Conservation (phyloP, 2,888 invertebrate species). For the Parelbella ahira region DNA sequence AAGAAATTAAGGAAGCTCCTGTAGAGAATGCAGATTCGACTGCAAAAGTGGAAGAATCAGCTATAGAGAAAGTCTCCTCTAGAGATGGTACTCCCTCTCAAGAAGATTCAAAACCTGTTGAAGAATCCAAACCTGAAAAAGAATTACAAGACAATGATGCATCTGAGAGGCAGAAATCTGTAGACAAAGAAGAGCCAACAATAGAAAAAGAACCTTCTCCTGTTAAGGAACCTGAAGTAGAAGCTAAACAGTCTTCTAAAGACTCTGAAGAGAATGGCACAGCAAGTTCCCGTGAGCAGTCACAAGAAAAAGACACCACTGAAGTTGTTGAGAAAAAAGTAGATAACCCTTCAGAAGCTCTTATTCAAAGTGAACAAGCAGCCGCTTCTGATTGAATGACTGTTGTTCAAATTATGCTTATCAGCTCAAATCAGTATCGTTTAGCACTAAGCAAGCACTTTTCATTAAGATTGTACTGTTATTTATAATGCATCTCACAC, state of each 20-base stretch:
- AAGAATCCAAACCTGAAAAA: slow-evolving; percentile 35
- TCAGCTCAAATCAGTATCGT: slow-evolving; percentile 70
- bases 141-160: slow-evolving; percentile 39
- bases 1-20: slow-evolving; percentile 30
- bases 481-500: slow-evolving; percentile 62
- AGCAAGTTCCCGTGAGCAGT: slow-evolving; percentile 65
- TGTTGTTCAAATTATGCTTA: slow-evolving; percentile 49
- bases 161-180: slow-evolving; percentile 47
- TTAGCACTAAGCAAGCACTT: slow-evolving; percentile 73
- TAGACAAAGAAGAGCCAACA: slow-evolving; percentile 39
- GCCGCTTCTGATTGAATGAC: slow-evolving; percentile 60
- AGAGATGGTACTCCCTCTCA: slow-evolving; percentile 39
- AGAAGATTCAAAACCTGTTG: slow-evolving; percentile 31
- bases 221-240: slow-evolving; percentile 43
- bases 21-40: slow-evolving; percentile 42
- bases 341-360: slow-evolving; percentile 60
- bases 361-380: slow-evolving; percentile 67
- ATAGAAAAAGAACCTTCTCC: slow-evolving; percentile 43
- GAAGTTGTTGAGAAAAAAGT: slow-evolving; percentile 49
- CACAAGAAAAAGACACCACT: slow-evolving; percentile 54
- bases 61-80: slow-evolving; percentile 43
- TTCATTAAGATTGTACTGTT: slow-evolving; percentile 58
- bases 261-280: slow-evolving; percentile 68
- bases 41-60: slow-evolving; percentile 36
- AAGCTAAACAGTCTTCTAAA: slow-evolving; percentile 49